phyloP scores from a whole-genome alignment of 2,113 vertebrate genomes.

The Atherinomorus stipes region DNA sequence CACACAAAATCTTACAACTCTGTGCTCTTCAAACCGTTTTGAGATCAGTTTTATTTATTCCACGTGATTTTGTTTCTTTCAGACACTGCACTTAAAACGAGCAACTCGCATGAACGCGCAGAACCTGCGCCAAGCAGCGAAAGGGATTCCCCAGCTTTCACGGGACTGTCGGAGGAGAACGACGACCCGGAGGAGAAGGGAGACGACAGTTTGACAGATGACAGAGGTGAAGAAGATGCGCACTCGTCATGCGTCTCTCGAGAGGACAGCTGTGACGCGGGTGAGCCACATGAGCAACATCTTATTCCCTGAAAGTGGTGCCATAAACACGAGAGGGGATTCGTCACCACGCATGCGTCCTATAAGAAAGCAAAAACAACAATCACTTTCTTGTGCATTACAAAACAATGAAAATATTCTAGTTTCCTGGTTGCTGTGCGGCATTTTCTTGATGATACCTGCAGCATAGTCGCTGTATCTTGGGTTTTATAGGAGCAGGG shows the following conservation, averaged over 20 bases:
- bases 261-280: slow-evolving; percentile 54
- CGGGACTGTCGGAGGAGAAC: slow-evolving; percentile 72
- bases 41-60: background rate
- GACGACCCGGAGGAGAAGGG: slow-evolving; percentile 62
- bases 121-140: slow-evolving; percentile 74
- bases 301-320: no score
- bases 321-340: no score
- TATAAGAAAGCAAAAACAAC: background rate
- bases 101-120: slow-evolving; percentile 6
- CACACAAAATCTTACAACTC: background rate
- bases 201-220: slow-evolving; percentile 47
- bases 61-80: background rate
- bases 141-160: slow-evolving; percentile 82
- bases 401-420: no score
- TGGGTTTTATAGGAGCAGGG: no score
- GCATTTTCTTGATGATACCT: no score
- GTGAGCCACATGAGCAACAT: slow-evolving; percentile 17
- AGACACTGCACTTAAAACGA: slow-evolving; percentile 44
- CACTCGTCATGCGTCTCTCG: slow-evolving; percentile 37
- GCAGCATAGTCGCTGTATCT: no score
- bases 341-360: background rate
- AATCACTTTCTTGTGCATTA: no score
- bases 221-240: slow-evolving; percentile 60
- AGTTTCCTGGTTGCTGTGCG: no score
- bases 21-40: background rate